These are phyloP conservation scores for Catharus minimus DNA, from an alignment of 2,113 vertebrate genomes.

Conservation along the genomic window DNA sequence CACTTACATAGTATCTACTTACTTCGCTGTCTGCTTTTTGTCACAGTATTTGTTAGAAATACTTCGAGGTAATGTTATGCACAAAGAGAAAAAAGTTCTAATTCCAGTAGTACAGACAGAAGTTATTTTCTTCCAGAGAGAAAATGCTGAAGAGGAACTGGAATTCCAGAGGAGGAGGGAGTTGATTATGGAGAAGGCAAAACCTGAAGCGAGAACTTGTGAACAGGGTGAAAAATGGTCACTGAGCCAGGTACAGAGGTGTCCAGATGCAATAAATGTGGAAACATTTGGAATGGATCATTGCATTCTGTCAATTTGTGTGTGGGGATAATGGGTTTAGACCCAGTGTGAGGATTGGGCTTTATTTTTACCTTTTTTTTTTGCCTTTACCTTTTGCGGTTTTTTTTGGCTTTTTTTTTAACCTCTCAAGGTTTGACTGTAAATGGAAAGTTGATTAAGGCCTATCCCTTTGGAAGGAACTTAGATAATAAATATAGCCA, in stretches of 20 bases:
- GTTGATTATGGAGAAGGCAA: constrained; percentile 78
- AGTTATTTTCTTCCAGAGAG: constrained; percentile 62
- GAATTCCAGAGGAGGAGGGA: constrained; percentile 85
- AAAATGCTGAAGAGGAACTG: constrained; percentile 66
- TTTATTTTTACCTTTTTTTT: not conserved
- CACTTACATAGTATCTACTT: not conserved
- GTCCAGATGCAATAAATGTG: not conserved
- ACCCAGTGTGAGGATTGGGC: not conserved
- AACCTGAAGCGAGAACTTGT: constrained; percentile 70
- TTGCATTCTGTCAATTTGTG: not conserved
- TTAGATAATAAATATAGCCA: not conserved
- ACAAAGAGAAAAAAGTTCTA: not conserved
- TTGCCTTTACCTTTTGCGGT: no score
- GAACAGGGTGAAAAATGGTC: constrained; percentile 75
- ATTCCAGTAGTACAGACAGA: not conserved
- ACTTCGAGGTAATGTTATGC: not conserved
- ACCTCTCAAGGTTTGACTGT: not conserved
- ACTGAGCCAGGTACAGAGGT: constrained; percentile 67
- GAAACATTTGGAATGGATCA: not conserved
- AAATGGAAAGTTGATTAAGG: not conserved
- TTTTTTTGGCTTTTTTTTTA: not conserved
- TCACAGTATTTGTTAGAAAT: not conserved
- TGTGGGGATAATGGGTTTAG: not conserved
- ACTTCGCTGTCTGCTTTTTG: not conserved
- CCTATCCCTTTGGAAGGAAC: not conserved